phyloP scores from a whole-genome alignment of 2,888 invertebrate species.

The Stramonita haemastoma region DNA sequence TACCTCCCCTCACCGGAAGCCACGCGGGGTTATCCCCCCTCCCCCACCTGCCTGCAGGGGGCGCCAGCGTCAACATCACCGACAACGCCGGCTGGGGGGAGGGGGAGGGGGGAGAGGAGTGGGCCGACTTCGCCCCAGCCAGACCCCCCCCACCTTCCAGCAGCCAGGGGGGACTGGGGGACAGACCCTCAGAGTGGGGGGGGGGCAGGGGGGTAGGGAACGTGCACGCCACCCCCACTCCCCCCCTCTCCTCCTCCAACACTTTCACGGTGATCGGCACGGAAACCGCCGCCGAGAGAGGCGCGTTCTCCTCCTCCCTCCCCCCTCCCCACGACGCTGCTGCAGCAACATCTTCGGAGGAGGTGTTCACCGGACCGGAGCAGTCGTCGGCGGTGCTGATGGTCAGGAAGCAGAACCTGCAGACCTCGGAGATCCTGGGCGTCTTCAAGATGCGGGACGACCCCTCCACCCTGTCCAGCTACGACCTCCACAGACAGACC shows the following conservation, averaged over 20 bases:
- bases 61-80: no score
- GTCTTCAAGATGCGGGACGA: slow-evolving; percentile 66
- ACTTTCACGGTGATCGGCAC: background rate
- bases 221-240: background rate
- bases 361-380: background rate
- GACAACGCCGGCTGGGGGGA: no score
- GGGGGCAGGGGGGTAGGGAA: background rate
- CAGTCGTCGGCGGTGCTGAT: slow-evolving; percentile 50
- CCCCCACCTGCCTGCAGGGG: no score
- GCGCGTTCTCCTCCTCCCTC: background rate
- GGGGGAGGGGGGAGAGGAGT: no score
- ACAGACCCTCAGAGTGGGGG: background rate
- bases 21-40: no score
- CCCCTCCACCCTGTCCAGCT: slow-evolving; percentile 52
- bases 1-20: no score
- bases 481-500: slow-evolving; percentile 43
- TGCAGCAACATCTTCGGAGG: background rate
- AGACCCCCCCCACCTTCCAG: no score
- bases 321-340: background rate
- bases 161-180: background rate
- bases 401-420: slow-evolving; percentile 63
- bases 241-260: background rate
- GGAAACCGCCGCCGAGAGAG: background rate
- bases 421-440: slow-evolving; percentile 62
- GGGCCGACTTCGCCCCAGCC: no score